Percentiles rank a stretch among this genome's conserved stretches.
These are phyloP conservation scores for Drosophila tristis DNA, from an alignment of 1,140 invertebrate species.

Conservation along the genomic window DNA sequence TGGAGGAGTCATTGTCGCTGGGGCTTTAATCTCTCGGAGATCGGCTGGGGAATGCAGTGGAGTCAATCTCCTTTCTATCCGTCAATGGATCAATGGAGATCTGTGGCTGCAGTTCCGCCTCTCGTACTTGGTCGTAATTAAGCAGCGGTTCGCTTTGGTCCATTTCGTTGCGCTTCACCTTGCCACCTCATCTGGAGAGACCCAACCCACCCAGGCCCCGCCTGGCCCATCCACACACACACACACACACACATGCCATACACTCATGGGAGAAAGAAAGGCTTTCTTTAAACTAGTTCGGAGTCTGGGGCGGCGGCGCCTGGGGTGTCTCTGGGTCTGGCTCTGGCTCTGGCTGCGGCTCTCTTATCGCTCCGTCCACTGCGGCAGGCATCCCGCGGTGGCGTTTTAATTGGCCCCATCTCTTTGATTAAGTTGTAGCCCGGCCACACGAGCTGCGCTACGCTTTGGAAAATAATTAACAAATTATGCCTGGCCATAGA, in stretches of 20 bases:
- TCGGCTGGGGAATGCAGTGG: constrained; percentile 31
- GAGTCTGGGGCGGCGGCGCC: constrained; percentile 3
- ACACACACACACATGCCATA: too few species aligned
- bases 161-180: constrained; percentile 46
- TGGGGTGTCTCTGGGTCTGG: constrained; percentile 18
- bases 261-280: constrained; percentile 46
- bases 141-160: constrained; percentile 56
- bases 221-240: background rate
- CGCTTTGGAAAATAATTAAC: constrained; percentile 78
- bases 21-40: constrained; percentile 17
- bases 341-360: background rate
- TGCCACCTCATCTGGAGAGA: background rate
- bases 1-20: constrained; percentile 8
- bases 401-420: constrained; percentile 80
- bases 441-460: constrained; percentile 48
- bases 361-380: constrained; percentile 48
- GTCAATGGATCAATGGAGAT: constrained; percentile 44
- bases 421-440: constrained; percentile 81
- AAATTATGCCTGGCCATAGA: constrained; percentile 70
- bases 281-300: constrained; percentile 79
- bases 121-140: constrained; percentile 49
- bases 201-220: constrained; percentile 11
- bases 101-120: constrained; percentile 35
- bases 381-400: constrained; percentile 57
- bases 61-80: constrained; percentile 48